Evolutionary conservation across 92 coral and sea anemone genomes (phyloP).

Genomic region (Ricordea florida): DNA sequence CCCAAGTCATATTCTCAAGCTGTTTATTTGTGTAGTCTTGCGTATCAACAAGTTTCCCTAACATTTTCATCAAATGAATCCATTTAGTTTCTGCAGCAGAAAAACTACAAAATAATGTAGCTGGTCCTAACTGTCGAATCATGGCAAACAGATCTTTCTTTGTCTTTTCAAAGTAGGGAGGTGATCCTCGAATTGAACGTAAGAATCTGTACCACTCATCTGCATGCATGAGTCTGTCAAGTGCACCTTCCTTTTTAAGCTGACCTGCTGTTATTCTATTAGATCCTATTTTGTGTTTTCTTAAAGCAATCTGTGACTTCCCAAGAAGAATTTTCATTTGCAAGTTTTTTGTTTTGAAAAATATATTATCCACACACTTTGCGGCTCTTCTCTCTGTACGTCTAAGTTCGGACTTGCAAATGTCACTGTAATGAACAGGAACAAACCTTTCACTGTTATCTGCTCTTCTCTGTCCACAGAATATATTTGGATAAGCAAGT

Average conservation of each 20-base stretch:
- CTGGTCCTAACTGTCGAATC: constrained; percentile 67
- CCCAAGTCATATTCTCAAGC: neutral
- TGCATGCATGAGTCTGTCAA: constrained; percentile 17
- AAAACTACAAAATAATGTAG: constrained; percentile 64
- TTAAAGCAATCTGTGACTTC: constrained; percentile 43
- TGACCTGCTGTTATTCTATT: constrained; percentile 58
- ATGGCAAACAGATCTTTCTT: constrained; percentile 66
- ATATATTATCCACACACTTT: constrained; percentile 34
- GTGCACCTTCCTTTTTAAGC: constrained; percentile 60
- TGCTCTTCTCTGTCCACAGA: constrained; percentile 51
- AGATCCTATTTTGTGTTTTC: constrained; percentile 33
- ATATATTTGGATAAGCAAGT: constrained; percentile 63
- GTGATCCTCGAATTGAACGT: constrained; percentile 47
- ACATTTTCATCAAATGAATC: constrained; percentile 36
- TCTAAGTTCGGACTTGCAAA: constrained; percentile 60
- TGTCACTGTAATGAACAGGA: constrained; percentile 48
- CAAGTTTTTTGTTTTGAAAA: constrained; percentile 60
- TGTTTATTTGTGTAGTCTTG: neutral
- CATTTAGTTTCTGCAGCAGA: constrained; percentile 52
- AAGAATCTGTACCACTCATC: constrained; percentile 63
- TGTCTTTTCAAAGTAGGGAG: constrained; percentile 65
- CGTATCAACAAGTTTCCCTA: constrained; percentile 37
- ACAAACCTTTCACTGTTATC: constrained; percentile 34
- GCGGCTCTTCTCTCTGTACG: constrained; percentile 36
- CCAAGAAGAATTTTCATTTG: constrained; percentile 69